Evolutionary conservation across 2,888 invertebrate genomes (phyloP), one percentile per base, ranked within the genome.

Genomic region (Apotomis betuletana): DNA sequence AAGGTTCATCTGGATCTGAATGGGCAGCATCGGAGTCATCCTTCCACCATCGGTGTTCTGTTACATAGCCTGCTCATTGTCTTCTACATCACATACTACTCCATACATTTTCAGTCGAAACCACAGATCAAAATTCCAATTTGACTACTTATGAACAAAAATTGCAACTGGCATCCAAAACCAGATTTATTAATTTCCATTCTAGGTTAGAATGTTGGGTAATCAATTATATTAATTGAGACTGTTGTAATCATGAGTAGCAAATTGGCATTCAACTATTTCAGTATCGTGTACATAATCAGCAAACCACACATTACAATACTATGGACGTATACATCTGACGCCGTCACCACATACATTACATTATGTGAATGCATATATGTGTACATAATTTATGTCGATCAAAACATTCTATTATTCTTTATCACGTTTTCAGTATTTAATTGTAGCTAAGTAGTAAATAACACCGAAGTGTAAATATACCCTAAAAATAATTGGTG

Each of bases 1-100:
- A 83, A 78, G 77, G 79, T 79, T 75, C 76, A 27, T 27, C 27
- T 27, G 80, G 77, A 68, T 78, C 75, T 78, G 76, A 79, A 77
- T 63, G 70, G 76, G 70, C 75, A 58, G 58, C 78, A 80, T 79
- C 81, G 82, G 81, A 80, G 81, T 86, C 88, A 89, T 84, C 74
- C 75, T 78, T 74, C 78, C 75, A 74, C 75, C 77, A 77, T 76
- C 74, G 78, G 77, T 76, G 74, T 77, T 78, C 76, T 74, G 70
- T 75, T 77, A 76, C 76, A 69, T 74, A 51, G 57, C 27, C 65
- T 55, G 64, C 71, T 67, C 72, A 59, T 69, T 67, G 73, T 75
- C 67, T 75, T 68, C 63, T 71, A 65, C 64, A 55, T 68, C 44
- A 67, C 60, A 60, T 63, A 41, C 46, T 72, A 68, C 55, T 69